Conservation (phyloP, 1,140 invertebrate genomes). For the Diabrotica virgifera region DNA sequence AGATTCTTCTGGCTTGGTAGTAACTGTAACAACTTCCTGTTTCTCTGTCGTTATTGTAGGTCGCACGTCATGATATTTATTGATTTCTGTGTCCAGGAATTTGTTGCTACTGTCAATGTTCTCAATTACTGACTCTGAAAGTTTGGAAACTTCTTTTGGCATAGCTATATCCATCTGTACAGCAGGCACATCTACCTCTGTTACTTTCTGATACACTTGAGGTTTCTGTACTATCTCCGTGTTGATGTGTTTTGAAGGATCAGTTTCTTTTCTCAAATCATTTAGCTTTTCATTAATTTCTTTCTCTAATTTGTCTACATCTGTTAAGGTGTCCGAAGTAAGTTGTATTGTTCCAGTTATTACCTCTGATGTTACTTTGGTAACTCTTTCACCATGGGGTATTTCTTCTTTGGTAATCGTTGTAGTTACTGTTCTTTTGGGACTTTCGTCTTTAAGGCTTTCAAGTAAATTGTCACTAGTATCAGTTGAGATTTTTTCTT, state of each 20-base stretch:
- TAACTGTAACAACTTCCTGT: not conserved
- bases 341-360: conserved; percentile 7
- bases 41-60: too few relatives aligned
- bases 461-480: conserved; percentile 3
- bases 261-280: conserved; percentile 20
- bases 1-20: not conserved
- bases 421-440: conserved; percentile 7
- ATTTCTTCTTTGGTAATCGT: conserved; percentile 1
- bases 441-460: conserved; percentile 12
- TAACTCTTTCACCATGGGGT: conserved; percentile 5
- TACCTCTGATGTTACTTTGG: conserved; percentile 1
- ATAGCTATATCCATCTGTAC: not conserved
- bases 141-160: not conserved
- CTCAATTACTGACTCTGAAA: conserved; percentile 20
- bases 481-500: too few relatives aligned
- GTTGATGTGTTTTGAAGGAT: not conserved
- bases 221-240: not conserved
- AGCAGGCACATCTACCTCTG: too few relatives aligned
- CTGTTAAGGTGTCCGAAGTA: not conserved
- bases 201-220: too few relatives aligned
- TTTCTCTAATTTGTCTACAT: conserved; percentile 3
- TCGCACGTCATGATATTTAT: conserved; percentile 27
- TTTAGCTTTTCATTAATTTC: conserved; percentile 4
- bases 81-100: conserved; percentile 28
- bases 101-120: conserved; percentile 20